Evolutionary conservation across 2,797 vertebrate species (phyloP).

Genomic region (Rousettus madagascariensis): DNA sequence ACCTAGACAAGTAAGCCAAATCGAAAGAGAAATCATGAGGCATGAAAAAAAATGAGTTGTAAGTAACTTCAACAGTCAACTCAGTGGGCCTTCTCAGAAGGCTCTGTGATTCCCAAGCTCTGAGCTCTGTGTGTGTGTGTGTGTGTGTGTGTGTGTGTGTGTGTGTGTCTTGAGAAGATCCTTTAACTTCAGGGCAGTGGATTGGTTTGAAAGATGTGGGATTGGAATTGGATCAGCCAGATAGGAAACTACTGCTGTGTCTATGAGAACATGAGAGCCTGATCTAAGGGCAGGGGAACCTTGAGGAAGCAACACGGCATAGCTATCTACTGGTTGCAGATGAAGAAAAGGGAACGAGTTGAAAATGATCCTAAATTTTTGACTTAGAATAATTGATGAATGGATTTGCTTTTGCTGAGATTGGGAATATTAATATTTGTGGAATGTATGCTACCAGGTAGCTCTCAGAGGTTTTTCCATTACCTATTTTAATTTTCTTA

Average conservation of each 20-base stretch:
- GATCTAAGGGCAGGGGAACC: background rate
- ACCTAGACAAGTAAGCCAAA: background rate
- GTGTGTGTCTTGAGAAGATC: background rate
- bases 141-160: background rate
- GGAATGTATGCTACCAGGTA: background rate
- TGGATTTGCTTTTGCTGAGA: slow-evolving; percentile 25
- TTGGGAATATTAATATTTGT: background rate
- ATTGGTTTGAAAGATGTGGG: background rate
- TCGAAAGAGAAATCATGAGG: background rate
- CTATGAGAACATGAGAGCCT: background rate
- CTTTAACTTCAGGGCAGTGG: background rate
- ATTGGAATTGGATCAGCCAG: background rate
- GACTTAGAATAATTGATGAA: background rate
- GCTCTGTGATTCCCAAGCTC: background rate
- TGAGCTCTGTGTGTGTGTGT: background rate
- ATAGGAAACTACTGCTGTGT: background rate
- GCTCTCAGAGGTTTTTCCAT: background rate
- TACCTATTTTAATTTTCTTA: background rate
- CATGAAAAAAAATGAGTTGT: background rate
- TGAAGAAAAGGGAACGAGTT: background rate
- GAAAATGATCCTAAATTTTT: background rate
- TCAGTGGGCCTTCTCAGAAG: background rate
- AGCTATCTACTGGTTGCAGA: background rate
- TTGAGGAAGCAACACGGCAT: background rate
- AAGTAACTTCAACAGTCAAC: background rate